Conservation (phyloP, 2,113 vertebrate species). For the Planiliza haematocheilus region DNA sequence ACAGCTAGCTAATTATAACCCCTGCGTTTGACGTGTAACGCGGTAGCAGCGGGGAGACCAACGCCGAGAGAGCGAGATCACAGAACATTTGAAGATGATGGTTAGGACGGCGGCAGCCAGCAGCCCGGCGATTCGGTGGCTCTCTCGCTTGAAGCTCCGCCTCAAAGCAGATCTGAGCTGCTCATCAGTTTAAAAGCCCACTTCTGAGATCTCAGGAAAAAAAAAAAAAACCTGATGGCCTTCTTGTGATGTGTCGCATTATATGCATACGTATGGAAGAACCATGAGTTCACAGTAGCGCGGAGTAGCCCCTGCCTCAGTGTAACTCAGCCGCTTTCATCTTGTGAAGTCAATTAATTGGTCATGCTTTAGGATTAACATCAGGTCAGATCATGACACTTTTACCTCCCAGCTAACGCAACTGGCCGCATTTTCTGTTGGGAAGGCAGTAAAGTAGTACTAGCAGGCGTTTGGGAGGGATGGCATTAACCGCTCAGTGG, state of each 20-base stretch:
- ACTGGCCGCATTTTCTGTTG: background rate
- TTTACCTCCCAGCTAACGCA: background rate
- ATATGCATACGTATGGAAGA: background rate
- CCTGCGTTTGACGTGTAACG: slow-evolving; percentile 66
- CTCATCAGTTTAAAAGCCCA: slow-evolving; percentile 50
- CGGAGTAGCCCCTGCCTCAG: background rate
- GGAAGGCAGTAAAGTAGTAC: background rate
- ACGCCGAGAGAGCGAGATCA: slow-evolving; percentile 58
- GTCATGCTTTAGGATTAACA: slow-evolving; percentile 16
- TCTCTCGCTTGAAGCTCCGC: slow-evolving; percentile 43
- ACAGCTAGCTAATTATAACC: slow-evolving; percentile 72
- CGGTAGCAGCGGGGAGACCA: slow-evolving; percentile 63
- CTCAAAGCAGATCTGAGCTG: slow-evolving; percentile 63
- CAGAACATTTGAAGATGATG: slow-evolving; percentile 69
- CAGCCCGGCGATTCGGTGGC: slow-evolving; percentile 13
- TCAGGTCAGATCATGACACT: slow-evolving; percentile 1
- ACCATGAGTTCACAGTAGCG: background rate
- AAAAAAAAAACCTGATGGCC: slow-evolving; percentile 25
- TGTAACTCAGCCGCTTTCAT: slow-evolving; percentile 24
- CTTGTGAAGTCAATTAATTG: slow-evolving; percentile 18
- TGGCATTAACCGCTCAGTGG: background rate
- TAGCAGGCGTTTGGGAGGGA: background rate
- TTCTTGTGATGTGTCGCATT: slow-evolving; percentile 32
- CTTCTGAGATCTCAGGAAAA: slow-evolving; percentile 33
- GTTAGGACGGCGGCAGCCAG: slow-evolving; percentile 44